Evolutionary conservation across 2,113 vertebrate species (phyloP).

Genomic region (Grammomys dolichurus): DNA sequence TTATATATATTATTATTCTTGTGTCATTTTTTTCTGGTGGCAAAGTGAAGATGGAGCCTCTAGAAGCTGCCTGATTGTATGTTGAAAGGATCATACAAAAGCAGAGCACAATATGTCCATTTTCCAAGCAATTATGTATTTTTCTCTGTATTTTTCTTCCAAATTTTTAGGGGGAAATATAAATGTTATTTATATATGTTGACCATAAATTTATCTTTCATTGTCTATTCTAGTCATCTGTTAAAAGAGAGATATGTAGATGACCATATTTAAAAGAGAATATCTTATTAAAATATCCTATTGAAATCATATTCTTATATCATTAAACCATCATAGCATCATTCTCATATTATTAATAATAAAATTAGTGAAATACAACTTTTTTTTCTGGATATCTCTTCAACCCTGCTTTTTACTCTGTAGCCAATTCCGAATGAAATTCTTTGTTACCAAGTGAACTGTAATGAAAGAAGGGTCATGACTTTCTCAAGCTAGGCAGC

Average conservation of each 20-base stretch:
- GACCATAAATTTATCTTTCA: background rate
- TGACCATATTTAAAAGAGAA: background rate
- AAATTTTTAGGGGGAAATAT: background rate
- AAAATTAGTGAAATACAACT: constrained; percentile 27
- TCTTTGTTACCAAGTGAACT: constrained; percentile 57
- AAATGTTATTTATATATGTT: background rate
- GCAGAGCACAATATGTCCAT: background rate
- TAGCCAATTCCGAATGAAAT: constrained; percentile 34
- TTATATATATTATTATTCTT: background rate
- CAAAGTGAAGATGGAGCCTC: background rate
- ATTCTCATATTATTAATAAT: background rate
- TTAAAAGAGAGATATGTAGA: background rate
- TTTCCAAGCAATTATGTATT: constrained; percentile 31
- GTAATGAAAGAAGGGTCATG: constrained; percentile 31
- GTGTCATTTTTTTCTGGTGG: background rate
- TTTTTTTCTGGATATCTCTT: constrained; percentile 36
- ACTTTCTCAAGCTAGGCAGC: constrained; percentile 35
- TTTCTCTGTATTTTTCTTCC: background rate
- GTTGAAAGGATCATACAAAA: background rate
- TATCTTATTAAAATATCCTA: background rate
- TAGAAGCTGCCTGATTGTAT: background rate
- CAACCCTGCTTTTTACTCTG: constrained; percentile 44
- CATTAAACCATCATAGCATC: background rate
- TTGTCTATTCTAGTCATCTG: background rate
- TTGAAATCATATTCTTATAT: background rate